Conservation (phyloP, 2,888 invertebrate genomes). For the Panorpa germanica region DNA sequence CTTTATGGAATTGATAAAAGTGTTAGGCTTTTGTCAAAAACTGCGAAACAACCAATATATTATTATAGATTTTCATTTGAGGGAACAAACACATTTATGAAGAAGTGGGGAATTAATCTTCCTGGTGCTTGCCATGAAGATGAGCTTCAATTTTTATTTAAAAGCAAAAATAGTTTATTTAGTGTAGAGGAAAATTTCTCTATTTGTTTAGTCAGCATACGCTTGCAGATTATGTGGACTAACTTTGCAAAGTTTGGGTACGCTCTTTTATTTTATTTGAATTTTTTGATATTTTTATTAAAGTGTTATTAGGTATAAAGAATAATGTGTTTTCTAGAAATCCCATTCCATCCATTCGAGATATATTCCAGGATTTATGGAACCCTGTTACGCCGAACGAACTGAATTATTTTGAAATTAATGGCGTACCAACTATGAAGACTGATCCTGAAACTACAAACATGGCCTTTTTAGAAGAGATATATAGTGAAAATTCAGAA, state of each 20-base stretch:
- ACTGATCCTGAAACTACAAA: too few species aligned
- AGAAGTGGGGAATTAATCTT: background rate
- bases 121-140: constrained; percentile 7
- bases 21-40: constrained; percentile 2
- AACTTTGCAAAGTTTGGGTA: constrained; percentile 6
- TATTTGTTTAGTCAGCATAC: background rate
- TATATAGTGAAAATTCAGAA: too few species aligned
- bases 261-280: too few species aligned
- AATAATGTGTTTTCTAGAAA: too few species aligned
- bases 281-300: too few species aligned
- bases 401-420: too few species aligned
- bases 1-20: constrained; percentile 7
- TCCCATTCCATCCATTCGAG: too few species aligned
- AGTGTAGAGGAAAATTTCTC: constrained; percentile 1
- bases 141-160: constrained; percentile 4
- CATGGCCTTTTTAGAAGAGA: too few species aligned
- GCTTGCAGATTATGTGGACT: constrained; percentile 2
- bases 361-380: too few species aligned
- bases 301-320: too few species aligned
- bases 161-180: background rate
- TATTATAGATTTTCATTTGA: constrained; percentile 5
- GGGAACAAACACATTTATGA: constrained; percentile 2
- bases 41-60: constrained; percentile 4
- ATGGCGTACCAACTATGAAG: too few species aligned
- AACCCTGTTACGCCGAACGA: too few species aligned